Conservation (phyloP, 2,797 vertebrate species). For the Bothrops alternatus region DNA sequence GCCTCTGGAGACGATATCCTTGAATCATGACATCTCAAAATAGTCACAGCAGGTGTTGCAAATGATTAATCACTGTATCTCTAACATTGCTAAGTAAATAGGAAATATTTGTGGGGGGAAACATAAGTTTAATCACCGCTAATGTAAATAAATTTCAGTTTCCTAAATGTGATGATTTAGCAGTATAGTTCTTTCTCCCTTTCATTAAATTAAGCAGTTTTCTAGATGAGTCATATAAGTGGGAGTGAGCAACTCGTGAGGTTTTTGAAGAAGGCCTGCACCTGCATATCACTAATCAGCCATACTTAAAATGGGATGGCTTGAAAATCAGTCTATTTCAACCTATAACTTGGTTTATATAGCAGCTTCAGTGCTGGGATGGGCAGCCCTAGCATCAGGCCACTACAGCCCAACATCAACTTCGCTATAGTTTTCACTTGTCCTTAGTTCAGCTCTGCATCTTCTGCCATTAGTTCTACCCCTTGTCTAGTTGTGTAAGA, state of each 20-base stretch:
- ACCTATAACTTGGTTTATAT: background rate
- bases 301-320: background rate
- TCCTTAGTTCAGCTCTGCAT: background rate
- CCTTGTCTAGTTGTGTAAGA: background rate
- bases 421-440: background rate
- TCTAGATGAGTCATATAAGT: background rate
- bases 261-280: background rate
- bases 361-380: background rate
- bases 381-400: background rate
- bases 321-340: background rate
- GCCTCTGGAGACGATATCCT: background rate
- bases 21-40: background rate
- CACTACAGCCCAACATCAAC: background rate
- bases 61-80: background rate
- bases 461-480: background rate
- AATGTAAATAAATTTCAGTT: conserved; percentile 21
- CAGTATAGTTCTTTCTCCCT: conserved; percentile 5
- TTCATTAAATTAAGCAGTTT: background rate
- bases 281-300: conserved; percentile 6
- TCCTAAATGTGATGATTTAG: conserved; percentile 13
- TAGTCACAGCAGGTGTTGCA: background rate
- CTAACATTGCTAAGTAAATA: background rate
- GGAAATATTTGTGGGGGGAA: background rate
- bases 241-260: background rate
- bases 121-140: background rate